These are phyloP conservation scores for Thaumatotibia leucotreta DNA, from an alignment of 1,140 invertebrate species.

Conservation along the genomic window DNA sequence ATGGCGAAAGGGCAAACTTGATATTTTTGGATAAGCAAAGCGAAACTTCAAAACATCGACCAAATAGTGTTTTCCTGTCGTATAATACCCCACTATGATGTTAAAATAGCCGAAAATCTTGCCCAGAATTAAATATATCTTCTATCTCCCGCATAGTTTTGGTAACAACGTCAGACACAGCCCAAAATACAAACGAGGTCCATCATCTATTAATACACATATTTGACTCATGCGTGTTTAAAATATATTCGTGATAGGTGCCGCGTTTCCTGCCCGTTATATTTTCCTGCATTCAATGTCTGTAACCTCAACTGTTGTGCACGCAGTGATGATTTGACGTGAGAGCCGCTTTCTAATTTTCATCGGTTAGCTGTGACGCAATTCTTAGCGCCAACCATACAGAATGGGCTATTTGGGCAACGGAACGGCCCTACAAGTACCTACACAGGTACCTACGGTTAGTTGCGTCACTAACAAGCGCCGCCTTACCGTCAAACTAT, in stretches of 20 bases:
- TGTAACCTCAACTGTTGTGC: background rate
- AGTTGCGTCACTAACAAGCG: conserved; percentile 19
- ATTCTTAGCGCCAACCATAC: conserved; percentile 22
- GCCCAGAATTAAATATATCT: background rate
- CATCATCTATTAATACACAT: background rate
- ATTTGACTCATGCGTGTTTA: background rate
- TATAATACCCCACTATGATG: background rate
- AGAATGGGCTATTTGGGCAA: conserved; percentile 30
- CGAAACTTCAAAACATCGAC: no score
- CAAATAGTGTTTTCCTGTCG: no score
- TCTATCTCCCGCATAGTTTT: conserved; percentile 7
- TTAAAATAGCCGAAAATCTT: background rate
- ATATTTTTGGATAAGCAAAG: no score
- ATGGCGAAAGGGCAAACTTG: no score
- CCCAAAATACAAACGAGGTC: background rate
- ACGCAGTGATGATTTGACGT: conserved; percentile 23
- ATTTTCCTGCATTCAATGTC: background rate
- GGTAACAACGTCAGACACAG: background rate
- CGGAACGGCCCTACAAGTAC: conserved; percentile 19
- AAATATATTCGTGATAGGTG: background rate
- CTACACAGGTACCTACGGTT: background rate
- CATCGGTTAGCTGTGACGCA: conserved; percentile 35
- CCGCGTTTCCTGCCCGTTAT: background rate
- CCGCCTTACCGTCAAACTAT: conserved; percentile 8
- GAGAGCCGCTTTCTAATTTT: conserved; percentile 44